These are phyloP conservation scores for Cepaea hortensis DNA, from an alignment of 2,888 invertebrate genomes.

Conservation along the genomic window DNA sequence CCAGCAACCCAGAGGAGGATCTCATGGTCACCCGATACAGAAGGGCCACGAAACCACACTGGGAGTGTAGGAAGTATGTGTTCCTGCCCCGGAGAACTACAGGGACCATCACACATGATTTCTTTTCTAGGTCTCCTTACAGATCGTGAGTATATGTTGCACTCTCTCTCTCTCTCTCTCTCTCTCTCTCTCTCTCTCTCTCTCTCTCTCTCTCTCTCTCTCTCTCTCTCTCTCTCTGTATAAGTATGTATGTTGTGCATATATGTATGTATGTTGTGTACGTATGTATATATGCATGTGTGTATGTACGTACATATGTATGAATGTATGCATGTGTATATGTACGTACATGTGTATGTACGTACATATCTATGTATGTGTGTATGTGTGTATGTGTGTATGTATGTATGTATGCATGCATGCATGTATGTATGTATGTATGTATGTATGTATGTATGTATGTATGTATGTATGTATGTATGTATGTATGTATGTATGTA, in stretches of 20 bases:
- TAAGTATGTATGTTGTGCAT: background rate
- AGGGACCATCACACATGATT: conserved; percentile 34
- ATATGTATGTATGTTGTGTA: background rate
- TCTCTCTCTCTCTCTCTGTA: too few relatives aligned
- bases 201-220: too few relatives aligned
- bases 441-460: background rate
- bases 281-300: background rate
- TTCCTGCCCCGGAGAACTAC: conserved; percentile 36
- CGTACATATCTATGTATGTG: too few relatives aligned
- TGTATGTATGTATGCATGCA: background rate
- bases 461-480: background rate
- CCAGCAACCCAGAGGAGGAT: conserved; percentile 36
- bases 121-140: background rate
- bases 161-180: too few relatives aligned
- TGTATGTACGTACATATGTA: background rate
- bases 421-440: background rate
- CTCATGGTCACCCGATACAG: conserved; percentile 43
- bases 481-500: background rate
- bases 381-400: background rate
- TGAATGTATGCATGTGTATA: background rate
- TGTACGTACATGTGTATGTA: background rate
- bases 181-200: too few relatives aligned
- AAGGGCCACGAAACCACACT: conserved; percentile 45
- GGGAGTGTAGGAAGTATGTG: conserved; percentile 50
- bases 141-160: too few relatives aligned